Percentiles rank a stretch among this genome's conserved stretches.
phyloP scores from a whole-genome alignment of 2,888 invertebrate species.

The Homarus gammarus region DNA sequence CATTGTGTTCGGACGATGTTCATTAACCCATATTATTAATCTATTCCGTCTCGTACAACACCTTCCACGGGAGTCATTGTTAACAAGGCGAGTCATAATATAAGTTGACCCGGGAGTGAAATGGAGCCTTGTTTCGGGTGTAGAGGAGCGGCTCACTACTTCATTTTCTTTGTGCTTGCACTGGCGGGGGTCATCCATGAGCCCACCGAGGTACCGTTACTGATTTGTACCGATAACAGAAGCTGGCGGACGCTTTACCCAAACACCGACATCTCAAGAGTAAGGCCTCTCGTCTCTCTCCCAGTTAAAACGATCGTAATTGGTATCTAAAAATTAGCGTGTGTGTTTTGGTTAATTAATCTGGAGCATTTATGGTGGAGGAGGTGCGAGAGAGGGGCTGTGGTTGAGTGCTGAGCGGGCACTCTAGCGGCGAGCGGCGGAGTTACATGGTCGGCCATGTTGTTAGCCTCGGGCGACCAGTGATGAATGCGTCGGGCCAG shows the following conservation, averaged over 20 bases:
- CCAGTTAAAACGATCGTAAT: too few relatives aligned
- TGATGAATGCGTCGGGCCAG: slow-evolving; percentile 74
- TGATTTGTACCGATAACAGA: slow-evolving; percentile 60
- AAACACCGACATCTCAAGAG: slow-evolving; percentile 1
- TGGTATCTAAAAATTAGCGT: slow-evolving; percentile 19
- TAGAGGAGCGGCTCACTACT: slow-evolving; percentile 38
- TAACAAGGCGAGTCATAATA: slow-evolving; percentile 31
- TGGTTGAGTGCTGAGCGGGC: slow-evolving; percentile 53
- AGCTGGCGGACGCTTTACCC: slow-evolving; percentile 12
- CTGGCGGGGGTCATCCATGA: slow-evolving; percentile 54
- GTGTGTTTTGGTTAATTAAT: slow-evolving; percentile 37
- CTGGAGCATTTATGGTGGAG: slow-evolving; percentile 39
- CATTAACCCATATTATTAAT: slow-evolving; percentile 53
- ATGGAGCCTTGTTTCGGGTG: slow-evolving; percentile 48
- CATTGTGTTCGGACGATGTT: slow-evolving; percentile 33
- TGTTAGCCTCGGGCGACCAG: slow-evolving; percentile 63
- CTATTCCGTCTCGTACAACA: not conserved
- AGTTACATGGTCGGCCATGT: slow-evolving; percentile 71
- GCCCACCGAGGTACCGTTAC: slow-evolving; percentile 54
- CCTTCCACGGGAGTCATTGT: slow-evolving; percentile 38
- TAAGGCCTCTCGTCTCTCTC: too few relatives aligned
- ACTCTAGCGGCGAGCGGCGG: slow-evolving; percentile 64
- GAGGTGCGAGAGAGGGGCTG: slow-evolving; percentile 17
- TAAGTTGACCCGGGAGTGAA: slow-evolving; percentile 26
- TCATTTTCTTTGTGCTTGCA: slow-evolving; percentile 59